These are phyloP conservation scores for Dioctria rufipes DNA, from an alignment of 2,888 invertebrate species.

Conservation along the genomic window DNA sequence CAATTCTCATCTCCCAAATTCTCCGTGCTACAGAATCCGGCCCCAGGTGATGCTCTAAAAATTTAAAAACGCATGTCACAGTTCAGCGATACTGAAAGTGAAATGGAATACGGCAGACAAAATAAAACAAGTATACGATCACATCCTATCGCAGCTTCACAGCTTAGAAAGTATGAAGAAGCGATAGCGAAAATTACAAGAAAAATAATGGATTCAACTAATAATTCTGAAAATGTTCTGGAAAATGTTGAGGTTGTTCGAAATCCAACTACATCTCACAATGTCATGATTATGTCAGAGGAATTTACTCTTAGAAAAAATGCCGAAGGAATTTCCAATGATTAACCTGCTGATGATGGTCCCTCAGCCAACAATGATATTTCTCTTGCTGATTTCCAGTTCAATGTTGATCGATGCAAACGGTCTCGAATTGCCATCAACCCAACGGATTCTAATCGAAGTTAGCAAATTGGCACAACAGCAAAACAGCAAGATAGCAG, in stretches of 20 bases:
- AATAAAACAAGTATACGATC: neutral
- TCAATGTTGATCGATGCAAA: too few species aligned
- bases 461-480: too few species aligned
- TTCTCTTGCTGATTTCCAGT: too few species aligned
- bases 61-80: neutral
- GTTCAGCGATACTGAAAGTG: conserved; percentile 1
- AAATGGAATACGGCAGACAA: neutral
- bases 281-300: neutral
- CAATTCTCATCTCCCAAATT: too few species aligned
- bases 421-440: too few species aligned
- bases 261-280: neutral
- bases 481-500: too few species aligned
- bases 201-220: neutral
- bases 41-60: neutral
- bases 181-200: too few species aligned
- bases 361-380: too few species aligned
- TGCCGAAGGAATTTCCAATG: neutral
- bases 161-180: neutral
- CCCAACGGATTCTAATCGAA: too few species aligned
- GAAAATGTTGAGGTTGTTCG: neutral
- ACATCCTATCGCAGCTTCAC: neutral
- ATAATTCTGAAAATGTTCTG: neutral
- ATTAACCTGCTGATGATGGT: too few species aligned
- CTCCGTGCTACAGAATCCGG: too few species aligned
- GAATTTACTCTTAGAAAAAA: neutral